A percentile compares a stretch with the other conserved stretches of the same genome.
Evolutionary conservation across 2,888 invertebrate genomes (phyloP).

Genomic region (Drepanosiphum platanoidis): DNA sequence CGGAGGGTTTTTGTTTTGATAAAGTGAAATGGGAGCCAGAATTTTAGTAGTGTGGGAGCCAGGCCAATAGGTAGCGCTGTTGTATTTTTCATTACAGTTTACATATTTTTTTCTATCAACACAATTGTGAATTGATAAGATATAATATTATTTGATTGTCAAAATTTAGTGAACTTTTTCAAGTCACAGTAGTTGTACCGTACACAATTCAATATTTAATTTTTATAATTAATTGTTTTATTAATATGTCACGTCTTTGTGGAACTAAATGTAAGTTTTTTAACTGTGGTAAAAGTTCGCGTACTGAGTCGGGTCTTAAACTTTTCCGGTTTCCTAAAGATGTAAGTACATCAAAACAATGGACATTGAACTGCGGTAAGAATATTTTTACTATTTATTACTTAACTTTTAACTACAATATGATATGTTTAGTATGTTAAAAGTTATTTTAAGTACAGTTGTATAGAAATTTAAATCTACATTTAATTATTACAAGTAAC

Average conservation of each 20-base stretch:
- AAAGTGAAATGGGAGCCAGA: too few species aligned
- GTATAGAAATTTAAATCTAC: too few species aligned
- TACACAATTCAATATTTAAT: not conserved
- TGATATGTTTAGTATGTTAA: too few species aligned
- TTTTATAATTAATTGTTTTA: not conserved
- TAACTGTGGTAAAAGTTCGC: not conserved
- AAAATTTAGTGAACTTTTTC: not conserved
- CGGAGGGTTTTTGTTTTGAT: too few species aligned
- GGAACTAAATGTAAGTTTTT: not conserved
- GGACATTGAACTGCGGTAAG: not conserved
- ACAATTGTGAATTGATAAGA: not conserved
- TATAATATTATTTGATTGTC: not conserved
- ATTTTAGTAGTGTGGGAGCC: too few species aligned
- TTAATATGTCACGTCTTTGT: not conserved
- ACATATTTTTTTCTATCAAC: not conserved
- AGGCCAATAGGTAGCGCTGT: not conserved
- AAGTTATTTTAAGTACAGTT: too few species aligned
- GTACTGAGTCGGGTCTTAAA: not conserved
- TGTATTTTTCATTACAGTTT: not conserved
- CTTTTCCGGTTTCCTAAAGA: not conserved
- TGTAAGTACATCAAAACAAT: not conserved
- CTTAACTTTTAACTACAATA: too few species aligned
- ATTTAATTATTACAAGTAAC: too few species aligned
- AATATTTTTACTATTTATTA: not conserved
- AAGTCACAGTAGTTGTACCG: not conserved